Conservation (phyloP, 30 jellyfish, hydroid and myxozoan species). For the Calvadosia cruxmelitensis region DNA sequence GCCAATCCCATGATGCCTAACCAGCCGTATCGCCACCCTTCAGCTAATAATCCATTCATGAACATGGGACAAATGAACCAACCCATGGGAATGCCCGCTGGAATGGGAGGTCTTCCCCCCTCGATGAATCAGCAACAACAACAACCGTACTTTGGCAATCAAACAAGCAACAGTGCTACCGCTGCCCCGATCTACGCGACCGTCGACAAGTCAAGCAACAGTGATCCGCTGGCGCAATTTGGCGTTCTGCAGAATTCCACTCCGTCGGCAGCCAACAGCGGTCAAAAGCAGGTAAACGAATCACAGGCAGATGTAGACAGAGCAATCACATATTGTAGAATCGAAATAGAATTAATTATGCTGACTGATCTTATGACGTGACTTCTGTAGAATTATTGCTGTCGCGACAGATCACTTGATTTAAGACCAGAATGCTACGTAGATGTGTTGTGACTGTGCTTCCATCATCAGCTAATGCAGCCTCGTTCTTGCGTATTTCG, state of each 20-base stretch:
- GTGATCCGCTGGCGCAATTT: background rate
- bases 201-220: constrained; percentile 28
- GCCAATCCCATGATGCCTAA: constrained; percentile 1
- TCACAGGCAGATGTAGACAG: no score
- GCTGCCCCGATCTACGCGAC: constrained; percentile 47
- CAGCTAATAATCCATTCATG: background rate
- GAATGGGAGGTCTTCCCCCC: background rate
- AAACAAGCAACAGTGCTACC: constrained; percentile 14
- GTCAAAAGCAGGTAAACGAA: background rate
- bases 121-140: constrained; percentile 7
- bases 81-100: background rate
- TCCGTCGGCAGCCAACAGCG: background rate
- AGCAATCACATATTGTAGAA: no score
- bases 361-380: no score
- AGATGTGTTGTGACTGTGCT: no score
- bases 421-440: no score
- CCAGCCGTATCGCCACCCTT: constrained; percentile 22
- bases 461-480: no score
- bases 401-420: no score
- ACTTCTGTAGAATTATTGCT: no score
- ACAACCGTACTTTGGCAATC: constrained; percentile 30
- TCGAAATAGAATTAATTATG: no score
- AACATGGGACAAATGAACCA: background rate
- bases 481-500: no score
- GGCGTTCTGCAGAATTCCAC: background rate